phyloP scores from a whole-genome alignment of 2,113 vertebrate genomes.

The Pterocles burchelli region DNA sequence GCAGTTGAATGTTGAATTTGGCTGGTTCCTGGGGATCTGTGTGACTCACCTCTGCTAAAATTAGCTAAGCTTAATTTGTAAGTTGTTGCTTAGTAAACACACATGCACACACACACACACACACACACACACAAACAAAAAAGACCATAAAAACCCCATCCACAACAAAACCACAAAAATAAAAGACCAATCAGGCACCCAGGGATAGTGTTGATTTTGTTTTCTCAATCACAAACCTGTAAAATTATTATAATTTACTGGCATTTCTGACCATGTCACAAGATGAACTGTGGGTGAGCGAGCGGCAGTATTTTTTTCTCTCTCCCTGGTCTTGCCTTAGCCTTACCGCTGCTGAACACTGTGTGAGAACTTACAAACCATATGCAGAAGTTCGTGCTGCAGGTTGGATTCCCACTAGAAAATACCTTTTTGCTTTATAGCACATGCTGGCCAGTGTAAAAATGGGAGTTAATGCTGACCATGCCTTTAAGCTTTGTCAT shows the following conservation, averaged over 20 bases:
- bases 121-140: no score
- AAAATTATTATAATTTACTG: background rate
- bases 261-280: background rate
- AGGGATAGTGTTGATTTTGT: background rate
- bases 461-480: background rate
- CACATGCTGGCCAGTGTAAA: background rate
- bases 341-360: background rate
- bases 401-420: background rate
- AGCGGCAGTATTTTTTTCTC: background rate
- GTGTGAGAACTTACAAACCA: background rate
- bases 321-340: background rate
- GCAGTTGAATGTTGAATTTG: background rate
- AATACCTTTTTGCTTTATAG: background rate
- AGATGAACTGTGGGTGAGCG: background rate
- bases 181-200: background rate
- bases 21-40: background rate
- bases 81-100: background rate
- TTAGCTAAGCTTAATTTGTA: background rate
- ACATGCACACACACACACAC: no score
- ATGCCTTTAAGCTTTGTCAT: background rate
- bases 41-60: background rate
- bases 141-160: no score
- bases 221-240: background rate
- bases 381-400: background rate
- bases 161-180: background rate